Base-by-base conservation (phyloP, 1,140 invertebrate species). In the Lethrus apterus region DNA sequence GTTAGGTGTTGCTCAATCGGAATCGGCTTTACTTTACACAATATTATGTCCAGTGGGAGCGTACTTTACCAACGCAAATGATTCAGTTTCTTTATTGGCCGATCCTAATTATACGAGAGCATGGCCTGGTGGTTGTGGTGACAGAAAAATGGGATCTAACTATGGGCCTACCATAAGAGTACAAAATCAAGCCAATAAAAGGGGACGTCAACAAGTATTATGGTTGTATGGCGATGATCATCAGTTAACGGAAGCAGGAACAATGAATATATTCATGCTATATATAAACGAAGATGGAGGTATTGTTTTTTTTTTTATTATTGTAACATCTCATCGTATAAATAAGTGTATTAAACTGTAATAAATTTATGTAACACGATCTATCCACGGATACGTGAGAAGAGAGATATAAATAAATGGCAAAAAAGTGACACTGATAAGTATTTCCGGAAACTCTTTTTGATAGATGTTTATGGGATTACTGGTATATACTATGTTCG, bases 251-350 rank as follows among this genome's bases (percentile, higher is more conserved):
- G 97, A 99, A 78, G 93, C 92, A 33, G 97, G 97, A 29, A 93
- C 95, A 5, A 99, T 99, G 97, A 99, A 99, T 62, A 82, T 99
- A 34, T 98, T 99, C 63, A 76, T 95, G 54, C 82, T 88, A 60
- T 86, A 83, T 64, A 77, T 84, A 45, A 92, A 98, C 64, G 81
- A 92, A 42, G 71, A 89, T 62, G 92, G 92, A 81, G 92, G 94
- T 94, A 72, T n/a, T n/a, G n/a, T n/a, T n/a, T n/a, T n/a, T n/a
- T n/a, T n/a, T n/a, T n/a, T n/a, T n/a, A 68, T 62, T 58, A n/a
- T n/a, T n/a, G n/a, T n/a, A n/a, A n/a, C n/a, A n/a, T n/a, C n/a
- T n/a, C n/a, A n/a, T n/a, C n/a, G n/a, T n/a, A n/a, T n/a, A n/a
- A n/a, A n/a, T n/a, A n/a, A n/a, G n/a, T n/a, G n/a, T n/a, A n/a